Conservation (phyloP, 2,113 vertebrate species). For the Falco punctatus region DNA sequence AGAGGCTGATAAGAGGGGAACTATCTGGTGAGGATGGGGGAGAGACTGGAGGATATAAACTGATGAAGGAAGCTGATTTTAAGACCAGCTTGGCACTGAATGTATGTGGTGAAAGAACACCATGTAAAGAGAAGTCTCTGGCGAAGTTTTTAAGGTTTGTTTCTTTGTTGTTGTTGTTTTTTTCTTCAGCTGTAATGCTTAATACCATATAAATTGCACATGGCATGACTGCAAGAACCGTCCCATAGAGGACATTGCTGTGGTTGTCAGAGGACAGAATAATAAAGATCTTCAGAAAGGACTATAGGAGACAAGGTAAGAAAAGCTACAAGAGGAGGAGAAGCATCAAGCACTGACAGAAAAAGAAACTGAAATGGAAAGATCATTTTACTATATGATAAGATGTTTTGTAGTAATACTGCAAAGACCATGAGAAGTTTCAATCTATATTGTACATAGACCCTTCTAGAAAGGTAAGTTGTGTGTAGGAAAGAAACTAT, state of each 20-base stretch:
- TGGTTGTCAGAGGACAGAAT: background rate
- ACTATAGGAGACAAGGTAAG: background rate
- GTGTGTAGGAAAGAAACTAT: background rate
- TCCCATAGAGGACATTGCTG: background rate
- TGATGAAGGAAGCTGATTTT: background rate
- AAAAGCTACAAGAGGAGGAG: background rate
- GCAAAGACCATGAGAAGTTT: background rate
- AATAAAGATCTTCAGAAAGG: background rate
- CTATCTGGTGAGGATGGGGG: background rate
- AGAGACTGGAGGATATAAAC: background rate
- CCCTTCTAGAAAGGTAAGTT: background rate
- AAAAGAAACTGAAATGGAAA: background rate
- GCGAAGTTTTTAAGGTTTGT: background rate
- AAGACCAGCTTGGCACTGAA: background rate
- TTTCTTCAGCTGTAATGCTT: background rate
- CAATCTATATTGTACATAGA: background rate
- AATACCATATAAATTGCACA: background rate
- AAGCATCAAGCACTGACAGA: background rate
- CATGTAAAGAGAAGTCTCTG: background rate
- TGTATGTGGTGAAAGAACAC: background rate
- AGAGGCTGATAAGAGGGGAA: background rate
- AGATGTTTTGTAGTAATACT: background rate
- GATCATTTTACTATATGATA: background rate
- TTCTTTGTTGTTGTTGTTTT: background rate
- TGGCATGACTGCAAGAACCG: background rate